Conservation (phyloP, 2,113 vertebrate species). For the Semicossyphus pulcher region DNA sequence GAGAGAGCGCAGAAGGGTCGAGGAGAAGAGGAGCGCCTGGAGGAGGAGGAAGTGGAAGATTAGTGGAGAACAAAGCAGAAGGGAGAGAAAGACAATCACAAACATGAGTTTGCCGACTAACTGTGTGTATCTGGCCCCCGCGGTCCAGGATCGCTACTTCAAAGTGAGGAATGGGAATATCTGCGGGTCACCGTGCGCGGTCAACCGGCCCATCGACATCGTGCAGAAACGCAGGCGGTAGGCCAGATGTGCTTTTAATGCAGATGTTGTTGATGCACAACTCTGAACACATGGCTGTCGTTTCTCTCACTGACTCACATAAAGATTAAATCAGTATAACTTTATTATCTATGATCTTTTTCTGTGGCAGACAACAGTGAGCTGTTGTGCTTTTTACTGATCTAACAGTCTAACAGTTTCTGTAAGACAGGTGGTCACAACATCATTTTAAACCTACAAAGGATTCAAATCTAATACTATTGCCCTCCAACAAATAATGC, state of each 20-base stretch:
- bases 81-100: conserved; percentile 17
- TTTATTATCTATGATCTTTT: too few species aligned
- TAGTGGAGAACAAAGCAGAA: conserved; percentile 31
- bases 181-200: conserved; percentile 83
- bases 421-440: neutral
- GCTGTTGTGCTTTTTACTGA: neutral
- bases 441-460: neutral
- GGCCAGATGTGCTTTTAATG: conserved; percentile 61
- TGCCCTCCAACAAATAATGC: too few species aligned
- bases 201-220: conserved; percentile 87
- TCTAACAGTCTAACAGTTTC: neutral
- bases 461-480: too few species aligned
- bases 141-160: conserved; percentile 74
- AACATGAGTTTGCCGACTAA: conserved; percentile 85
- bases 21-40: conserved; percentile 30
- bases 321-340: neutral
- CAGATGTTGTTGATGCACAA: conserved; percentile 55
- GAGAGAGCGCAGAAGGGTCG: conserved; percentile 35
- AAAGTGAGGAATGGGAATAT: conserved; percentile 80
- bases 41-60: conserved; percentile 51
- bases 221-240: conserved; percentile 86
- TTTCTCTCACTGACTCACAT: neutral
- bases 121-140: conserved; percentile 69
- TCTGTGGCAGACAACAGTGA: neutral
- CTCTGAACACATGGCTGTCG: conserved; percentile 5